Evolutionary conservation across 2,888 invertebrate species (phyloP), one percentile per base, ranked within the genome.

Genomic region (Silvanus unidentatus): DNA sequence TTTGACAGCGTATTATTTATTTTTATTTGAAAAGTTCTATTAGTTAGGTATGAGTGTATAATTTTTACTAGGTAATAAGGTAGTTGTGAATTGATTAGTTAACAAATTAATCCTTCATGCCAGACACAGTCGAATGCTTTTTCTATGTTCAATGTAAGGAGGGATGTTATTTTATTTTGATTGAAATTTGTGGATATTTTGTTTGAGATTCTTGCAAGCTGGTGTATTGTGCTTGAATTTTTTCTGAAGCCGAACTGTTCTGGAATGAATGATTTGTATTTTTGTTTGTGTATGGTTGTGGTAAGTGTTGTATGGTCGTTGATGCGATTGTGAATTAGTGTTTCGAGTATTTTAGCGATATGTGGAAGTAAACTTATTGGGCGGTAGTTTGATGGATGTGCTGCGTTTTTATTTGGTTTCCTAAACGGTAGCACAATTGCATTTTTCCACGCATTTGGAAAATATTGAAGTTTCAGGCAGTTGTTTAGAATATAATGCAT

Each of bases 321-420:
- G 16, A 43, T 37, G 22, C 44, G 38, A 8, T 40, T 40, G 6
- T 49, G 37, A 14, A 56, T 32, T 5, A 55, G 42, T 44, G 42
- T 47, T 47, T 62, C 58, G 9, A 54, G 39, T n/a, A 54, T 14
- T 41, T 41, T 34, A 12, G 11, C 13, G 4, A 32, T 4, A 4
- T n/a, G 11, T 3, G 32, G 32, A 5, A 32, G 32, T 12, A 32
- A 12, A n/a, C 32, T 32, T n/a, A 32, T 32, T 9, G 32, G 32
- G n/a, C 32, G 32, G 10, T 32, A 32, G 13, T 41, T 41, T 12
- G 22, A 3, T 5, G 41, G 15, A 14, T 12, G 12, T 3, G 12
- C 9, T 3, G 12, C 30, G 15, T 41, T 39, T 42, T 42, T 42
- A 38, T 22, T 22, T 5, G 42, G 42, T 16, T 42, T 42, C 4